A percentile compares a stretch with the other conserved stretches of the same genome.
Evolutionary conservation across 2,113 vertebrate genomes (phyloP).

Genomic region (Amazona guildingii): DNA sequence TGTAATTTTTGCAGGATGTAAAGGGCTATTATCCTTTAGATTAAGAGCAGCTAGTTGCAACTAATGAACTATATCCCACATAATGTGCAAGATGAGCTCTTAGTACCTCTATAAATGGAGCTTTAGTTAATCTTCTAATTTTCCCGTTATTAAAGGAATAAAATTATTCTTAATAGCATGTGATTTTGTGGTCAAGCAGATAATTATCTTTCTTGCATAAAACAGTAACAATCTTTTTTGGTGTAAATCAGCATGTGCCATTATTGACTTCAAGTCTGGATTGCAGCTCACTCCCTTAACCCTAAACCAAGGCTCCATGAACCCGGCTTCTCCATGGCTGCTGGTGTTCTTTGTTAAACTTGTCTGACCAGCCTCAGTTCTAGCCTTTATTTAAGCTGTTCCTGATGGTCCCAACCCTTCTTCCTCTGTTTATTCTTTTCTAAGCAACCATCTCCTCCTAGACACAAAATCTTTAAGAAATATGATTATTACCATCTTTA

Average conservation of each 20-base stretch:
- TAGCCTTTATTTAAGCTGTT: neutral
- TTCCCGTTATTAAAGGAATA: conserved; percentile 11
- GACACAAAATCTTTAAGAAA: neutral
- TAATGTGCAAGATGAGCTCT: neutral
- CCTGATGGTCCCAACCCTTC: neutral
- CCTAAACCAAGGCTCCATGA: neutral
- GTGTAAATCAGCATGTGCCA: neutral
- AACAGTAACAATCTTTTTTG: neutral
- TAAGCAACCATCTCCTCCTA: neutral
- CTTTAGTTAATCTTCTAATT: conserved; percentile 34
- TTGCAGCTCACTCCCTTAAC: neutral
- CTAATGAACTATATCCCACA: neutral
- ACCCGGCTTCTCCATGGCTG: neutral
- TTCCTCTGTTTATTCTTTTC: neutral
- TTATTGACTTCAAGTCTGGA: neutral
- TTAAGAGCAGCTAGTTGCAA: neutral
- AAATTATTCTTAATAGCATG: neutral
- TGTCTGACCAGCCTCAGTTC: neutral
- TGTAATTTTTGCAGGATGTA: neutral
- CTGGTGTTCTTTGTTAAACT: neutral
- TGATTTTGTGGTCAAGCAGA: conserved; percentile 23
- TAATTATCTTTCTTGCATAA: neutral
- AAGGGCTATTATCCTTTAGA: neutral
- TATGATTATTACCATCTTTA: neutral
- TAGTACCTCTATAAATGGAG: accelerated